Base-by-base conservation (phyloP, 2,888 invertebrate genomes). In the Artemia sinica region DNA sequence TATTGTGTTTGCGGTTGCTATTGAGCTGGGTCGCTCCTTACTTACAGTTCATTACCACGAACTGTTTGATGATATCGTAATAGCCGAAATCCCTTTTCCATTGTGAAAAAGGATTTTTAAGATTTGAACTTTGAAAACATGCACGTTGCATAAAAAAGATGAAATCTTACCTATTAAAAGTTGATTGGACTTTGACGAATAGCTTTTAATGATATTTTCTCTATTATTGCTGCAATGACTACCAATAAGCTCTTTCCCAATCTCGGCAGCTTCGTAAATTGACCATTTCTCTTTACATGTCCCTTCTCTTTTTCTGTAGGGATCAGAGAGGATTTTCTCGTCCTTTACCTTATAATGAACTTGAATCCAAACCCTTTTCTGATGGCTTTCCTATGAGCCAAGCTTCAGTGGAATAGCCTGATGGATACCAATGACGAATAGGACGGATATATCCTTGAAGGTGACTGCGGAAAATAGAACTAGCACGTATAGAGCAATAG, bases 371-470 rank as follows among this genome's bases (percentile, higher is more conserved):
- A 58, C 28, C 28, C 63, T 28, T n/a, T 28, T 58, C 63, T n/a
- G 63, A 58, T n/a, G 63, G 8, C 63, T 58, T 58, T 58, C 63
- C 63, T 18, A 58, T n/a, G 9, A 58, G 8, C 63, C 63, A 28
- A 28, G 28, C 14, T 58, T 58, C 14, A 58, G 14, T 18, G 63
- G n/a, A 28, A 28, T 18, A 58, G n/a, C 63, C 63, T n/a, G 63
- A 10, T n/a, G 63, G 63, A 28, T 58, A 58, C 63, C 63, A 58
- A 28, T 58, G 63, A 18, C 63, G 63, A 18, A 58, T n/a, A 8
- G 63, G 63, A 10, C 63, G 63, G 63, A 58, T 58, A 28, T 58
- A 58, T 58, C 63, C 63, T 58, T 58, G 14, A 58, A 58, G 63
- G 28, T 58, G n/a, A 28, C 63, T 58, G 63, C 8, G 41, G 41